A percentile compares a stretch with the other conserved stretches of the same genome.
phyloP scores from a whole-genome alignment of 2,113 vertebrate species.

The Hippocampus comes region DNA sequence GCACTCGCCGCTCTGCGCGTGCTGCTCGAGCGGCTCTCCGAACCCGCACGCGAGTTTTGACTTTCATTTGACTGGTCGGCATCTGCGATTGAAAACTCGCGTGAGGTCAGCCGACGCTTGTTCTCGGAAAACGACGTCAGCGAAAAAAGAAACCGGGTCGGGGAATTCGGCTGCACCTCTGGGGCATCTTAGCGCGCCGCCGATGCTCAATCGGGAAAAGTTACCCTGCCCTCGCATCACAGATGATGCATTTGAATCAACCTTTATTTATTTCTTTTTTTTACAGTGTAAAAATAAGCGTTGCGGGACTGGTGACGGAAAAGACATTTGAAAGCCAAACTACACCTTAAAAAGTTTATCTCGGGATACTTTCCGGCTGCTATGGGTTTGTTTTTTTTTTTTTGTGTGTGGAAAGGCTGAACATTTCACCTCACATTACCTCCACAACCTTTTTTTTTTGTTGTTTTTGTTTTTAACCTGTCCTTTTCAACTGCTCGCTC shows the following conservation, averaged over 20 bases:
- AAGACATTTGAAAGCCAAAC: too few species aligned
- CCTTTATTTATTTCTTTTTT: not conserved
- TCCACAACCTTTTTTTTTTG: not conserved
- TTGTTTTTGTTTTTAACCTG: not conserved
- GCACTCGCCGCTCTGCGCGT: slow-evolving; percentile 3
- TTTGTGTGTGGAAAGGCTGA: not conserved
- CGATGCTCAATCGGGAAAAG: slow-evolving; percentile 11
- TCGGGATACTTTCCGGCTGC: too few species aligned
- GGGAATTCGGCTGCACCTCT: slow-evolving; percentile 21
- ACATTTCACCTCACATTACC: slow-evolving; percentile 24
- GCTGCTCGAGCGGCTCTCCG: not conserved
- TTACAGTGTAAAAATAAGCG: too few species aligned
- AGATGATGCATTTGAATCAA: not conserved
- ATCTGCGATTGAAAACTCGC: slow-evolving; percentile 41
- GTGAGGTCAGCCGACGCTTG: slow-evolving; percentile 26
- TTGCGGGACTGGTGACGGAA: too few species aligned
- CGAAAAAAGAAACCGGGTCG: not conserved
- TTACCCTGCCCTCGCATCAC: not conserved
- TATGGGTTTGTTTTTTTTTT: too few species aligned
- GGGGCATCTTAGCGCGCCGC: slow-evolving; percentile 12
- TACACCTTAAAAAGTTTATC: too few species aligned
- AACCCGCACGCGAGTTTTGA: slow-evolving; percentile 4
- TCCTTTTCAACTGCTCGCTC: not conserved
- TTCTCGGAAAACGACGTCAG: slow-evolving; percentile 25
- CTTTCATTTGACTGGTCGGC: slow-evolving; percentile 11